Evolutionary conservation across 1,140 invertebrate species (phyloP).

Genomic region (Magallana gigas): DNA sequence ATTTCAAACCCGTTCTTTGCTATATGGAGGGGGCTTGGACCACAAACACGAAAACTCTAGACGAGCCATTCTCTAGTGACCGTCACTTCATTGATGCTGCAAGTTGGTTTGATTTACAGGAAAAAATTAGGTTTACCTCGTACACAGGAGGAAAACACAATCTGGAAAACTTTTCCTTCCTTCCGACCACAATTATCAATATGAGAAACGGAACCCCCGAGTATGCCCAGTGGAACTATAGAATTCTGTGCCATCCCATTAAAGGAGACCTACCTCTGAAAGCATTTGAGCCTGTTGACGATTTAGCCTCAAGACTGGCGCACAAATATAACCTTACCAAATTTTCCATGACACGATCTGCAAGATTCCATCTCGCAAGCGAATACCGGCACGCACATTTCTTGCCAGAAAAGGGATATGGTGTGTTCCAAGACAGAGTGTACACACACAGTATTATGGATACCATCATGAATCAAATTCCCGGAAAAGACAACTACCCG

Average conservation of each 20-base stretch:
- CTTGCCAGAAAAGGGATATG: slow-evolving; percentile 45
- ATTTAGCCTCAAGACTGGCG: slow-evolving; percentile 46
- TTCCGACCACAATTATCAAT: slow-evolving; percentile 63
- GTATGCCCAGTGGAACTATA: slow-evolving; percentile 68
- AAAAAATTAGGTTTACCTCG: slow-evolving; percentile 61
- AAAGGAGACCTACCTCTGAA: slow-evolving; percentile 54
- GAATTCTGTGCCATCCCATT: slow-evolving; percentile 62
- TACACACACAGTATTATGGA: slow-evolving; percentile 52
- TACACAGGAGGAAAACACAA: slow-evolving; percentile 61
- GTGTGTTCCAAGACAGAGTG: slow-evolving; percentile 16
- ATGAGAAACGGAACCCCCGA: slow-evolving; percentile 58
- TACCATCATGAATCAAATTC: slow-evolving; percentile 62
- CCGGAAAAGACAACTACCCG: slow-evolving; percentile 58
- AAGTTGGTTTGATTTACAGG: slow-evolving; percentile 58
- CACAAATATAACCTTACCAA: slow-evolving; percentile 43
- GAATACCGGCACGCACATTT: background rate
- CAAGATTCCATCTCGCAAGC: slow-evolving; percentile 50
- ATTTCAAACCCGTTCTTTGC: slow-evolving; percentile 63
- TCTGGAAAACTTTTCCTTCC: slow-evolving; percentile 64
- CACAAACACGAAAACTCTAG: slow-evolving; percentile 41
- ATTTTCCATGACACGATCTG: slow-evolving; percentile 43
- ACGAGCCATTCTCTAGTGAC: slow-evolving; percentile 64
- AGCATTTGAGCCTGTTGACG: slow-evolving; percentile 48
- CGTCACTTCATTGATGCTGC: slow-evolving; percentile 61
- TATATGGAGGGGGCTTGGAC: slow-evolving; percentile 68